Evolutionary conservation across 1,140 invertebrate species (phyloP), one percentile per base, ranked within the genome.

Genomic region (Cyphomyrmex costatus): DNA sequence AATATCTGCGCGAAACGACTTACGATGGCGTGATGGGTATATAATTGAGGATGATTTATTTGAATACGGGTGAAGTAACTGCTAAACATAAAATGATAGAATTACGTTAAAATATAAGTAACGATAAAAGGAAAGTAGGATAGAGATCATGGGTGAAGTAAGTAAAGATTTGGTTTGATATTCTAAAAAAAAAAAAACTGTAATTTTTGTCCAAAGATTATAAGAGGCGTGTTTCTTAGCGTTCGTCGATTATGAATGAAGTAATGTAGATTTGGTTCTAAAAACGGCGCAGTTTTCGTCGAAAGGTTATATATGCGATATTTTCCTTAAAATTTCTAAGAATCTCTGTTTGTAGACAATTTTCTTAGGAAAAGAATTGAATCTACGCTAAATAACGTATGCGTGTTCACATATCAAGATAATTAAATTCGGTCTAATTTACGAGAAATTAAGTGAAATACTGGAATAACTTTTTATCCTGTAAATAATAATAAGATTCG

Each of bases 131-230:
- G 51, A 82, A 58, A 82, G 24, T 82, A 65, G 61, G 36, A 46
- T 82, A 82, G 51, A 82, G 51, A 71, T 82, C 33, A 58, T 82
- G 49, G 36, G 24, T 30, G 30, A 82, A 24, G 14, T 71, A 82
- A 42, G 68, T 71, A 24, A 49, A 49, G 8, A 80, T 70, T 80
- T 80, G 5, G 21, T 14, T 66, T 4, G 1, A 36, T 42, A 24
- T 46, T 46, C 14, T 10, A 4, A 36, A n/a, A 70, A 19, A 70
- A 80, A 30, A 12, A 80, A n/a, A 73, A 73, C 19, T 71, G 33
- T 19, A 73, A 19, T 46, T 49, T 83, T 83, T 53, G 68, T 21
- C 4, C 53, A 61, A 49, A n/a, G 24, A 73, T 73, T 83, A 83
- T 33, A 24, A 12, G 19, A 30, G 4, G 8, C 27, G 14, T 61